These are phyloP conservation scores for Drosophila malerkotliana DNA, from an alignment of 1,140 invertebrate genomes.

Conservation along the genomic window DNA sequence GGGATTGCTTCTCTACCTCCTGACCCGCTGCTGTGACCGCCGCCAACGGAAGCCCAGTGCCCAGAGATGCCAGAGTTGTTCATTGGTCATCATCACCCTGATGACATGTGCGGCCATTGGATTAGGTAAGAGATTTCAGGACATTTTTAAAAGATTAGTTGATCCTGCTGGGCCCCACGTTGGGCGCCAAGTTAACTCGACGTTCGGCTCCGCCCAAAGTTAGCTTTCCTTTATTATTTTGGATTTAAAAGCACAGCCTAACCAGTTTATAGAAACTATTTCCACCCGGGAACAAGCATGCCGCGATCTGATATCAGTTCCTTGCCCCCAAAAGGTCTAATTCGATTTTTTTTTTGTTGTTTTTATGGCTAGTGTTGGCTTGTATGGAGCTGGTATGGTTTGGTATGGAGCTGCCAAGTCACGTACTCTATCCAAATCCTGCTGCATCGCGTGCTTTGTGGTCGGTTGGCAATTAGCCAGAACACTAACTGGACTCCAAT, in stretches of 20 bases:
- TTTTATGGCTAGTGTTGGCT: too few relatives aligned
- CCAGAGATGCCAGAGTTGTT: conserved; percentile 89
- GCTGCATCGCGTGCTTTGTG: conserved; percentile 30
- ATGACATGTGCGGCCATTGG: conserved; percentile 91
- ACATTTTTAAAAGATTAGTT: too few relatives aligned
- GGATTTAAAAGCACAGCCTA: too few relatives aligned
- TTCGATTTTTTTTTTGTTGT: too few relatives aligned
- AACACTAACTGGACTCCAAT: conserved; percentile 12
- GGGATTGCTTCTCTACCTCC: conserved; percentile 93
- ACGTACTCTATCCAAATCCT: conserved; percentile 1
- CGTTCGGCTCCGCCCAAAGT: too few relatives aligned
- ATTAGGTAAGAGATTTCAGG: conserved; percentile 66
- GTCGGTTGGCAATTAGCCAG: conserved; percentile 72
- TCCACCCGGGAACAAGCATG: too few relatives aligned
- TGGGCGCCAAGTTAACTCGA: too few relatives aligned
- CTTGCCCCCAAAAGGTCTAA: too few relatives aligned
- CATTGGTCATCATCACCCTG: conserved; percentile 92
- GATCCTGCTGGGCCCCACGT: too few relatives aligned
- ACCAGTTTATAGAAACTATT: too few relatives aligned
- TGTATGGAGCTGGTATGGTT: background rate
- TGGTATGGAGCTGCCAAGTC: conserved; percentile 19
- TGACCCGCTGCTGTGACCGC: conserved; percentile 96
- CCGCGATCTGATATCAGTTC: too few relatives aligned
- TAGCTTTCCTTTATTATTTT: too few relatives aligned
- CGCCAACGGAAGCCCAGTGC: conserved; percentile 91